Conservation (phyloP, 2,113 vertebrate species). For the Pseudopodoces humilis region DNA sequence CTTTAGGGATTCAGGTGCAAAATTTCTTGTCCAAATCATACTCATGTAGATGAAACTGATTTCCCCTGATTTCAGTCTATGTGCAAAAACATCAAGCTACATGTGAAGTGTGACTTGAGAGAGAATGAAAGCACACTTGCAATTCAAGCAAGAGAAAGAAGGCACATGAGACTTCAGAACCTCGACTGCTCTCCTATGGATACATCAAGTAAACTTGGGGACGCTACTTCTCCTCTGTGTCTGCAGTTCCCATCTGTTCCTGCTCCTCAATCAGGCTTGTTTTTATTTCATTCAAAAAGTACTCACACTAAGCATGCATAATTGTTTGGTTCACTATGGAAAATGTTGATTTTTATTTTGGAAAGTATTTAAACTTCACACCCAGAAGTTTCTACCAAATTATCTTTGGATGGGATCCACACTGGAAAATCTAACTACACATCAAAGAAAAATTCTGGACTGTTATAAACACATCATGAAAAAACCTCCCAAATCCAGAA, state of each 20-base stretch:
- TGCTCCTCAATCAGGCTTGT: background rate
- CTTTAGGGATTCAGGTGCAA: background rate
- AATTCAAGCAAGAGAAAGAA: background rate
- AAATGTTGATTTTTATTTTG: background rate
- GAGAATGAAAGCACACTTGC: background rate
- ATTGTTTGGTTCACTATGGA: background rate
- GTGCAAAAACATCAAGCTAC: background rate
- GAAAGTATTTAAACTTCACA: constrained; percentile 7
- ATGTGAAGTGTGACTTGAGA: background rate
- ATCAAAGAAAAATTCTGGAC: background rate
- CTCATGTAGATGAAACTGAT: background rate
- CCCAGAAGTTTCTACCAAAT: background rate
- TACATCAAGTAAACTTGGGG: background rate
- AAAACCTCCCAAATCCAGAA: background rate
- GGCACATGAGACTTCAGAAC: background rate
- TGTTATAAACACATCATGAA: background rate
- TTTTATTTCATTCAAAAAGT: background rate
- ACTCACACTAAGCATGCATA: background rate
- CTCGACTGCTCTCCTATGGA: background rate
- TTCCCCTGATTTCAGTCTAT: background rate
- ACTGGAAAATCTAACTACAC: background rate
- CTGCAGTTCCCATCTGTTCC: background rate
- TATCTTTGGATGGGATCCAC: background rate
- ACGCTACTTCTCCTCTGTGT: background rate
- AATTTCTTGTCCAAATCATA: background rate